Base-by-base conservation (phyloP, 2,888 invertebrate genomes). In the Dolichomitus sp. region DNA sequence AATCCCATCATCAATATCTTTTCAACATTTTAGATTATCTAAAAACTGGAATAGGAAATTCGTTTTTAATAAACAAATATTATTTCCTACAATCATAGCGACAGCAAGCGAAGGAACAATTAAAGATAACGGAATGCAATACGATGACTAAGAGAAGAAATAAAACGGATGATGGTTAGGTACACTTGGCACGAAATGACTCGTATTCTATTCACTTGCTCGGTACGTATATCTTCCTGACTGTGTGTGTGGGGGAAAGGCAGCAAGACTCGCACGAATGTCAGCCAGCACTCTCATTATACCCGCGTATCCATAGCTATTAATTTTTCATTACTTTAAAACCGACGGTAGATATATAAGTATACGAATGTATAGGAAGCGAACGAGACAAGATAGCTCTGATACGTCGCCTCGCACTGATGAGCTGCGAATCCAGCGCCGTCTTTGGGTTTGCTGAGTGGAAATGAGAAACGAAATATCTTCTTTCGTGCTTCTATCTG, bases 321-420 rank as follows among this genome's bases (percentile, higher is more conserved):
- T 90, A 91, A 91, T 90, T 90, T 90, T 91, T 91, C 88, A 89
- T 89, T 88, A 87, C 87, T 88, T 87, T 88, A 88, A 88, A 89
- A 88, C 86, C 79, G 68, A 66, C 74, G 70, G 40, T 17, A 61
- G 52, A 73, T 81, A 63, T 59, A 73, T 72, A 42, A 17, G n/a
- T 50, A 50, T 75, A 42, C 9, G n/a, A 30, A 48, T 54, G 40
- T 50, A 59, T 59, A 30, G 19, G 69, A 42, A 40, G 52, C 17
- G 37, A 27, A 33, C 27, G 63, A 57, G 70, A 65, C 72, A 33
- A 42, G 78, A 78, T 72, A 57, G 54, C 63, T 65, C 78, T 63
- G 70, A 65, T 65, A 65, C 27, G 65, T 27, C 70, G 52, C 70
- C 42, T 78, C 52, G 70, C 70, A 50, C 54, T 61, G 37, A 59